Percentiles rank a stretch among this genome's conserved stretches.
phyloP scores from a whole-genome alignment of 2,797 vertebrate genomes.

The Trachurus trachurus region DNA sequence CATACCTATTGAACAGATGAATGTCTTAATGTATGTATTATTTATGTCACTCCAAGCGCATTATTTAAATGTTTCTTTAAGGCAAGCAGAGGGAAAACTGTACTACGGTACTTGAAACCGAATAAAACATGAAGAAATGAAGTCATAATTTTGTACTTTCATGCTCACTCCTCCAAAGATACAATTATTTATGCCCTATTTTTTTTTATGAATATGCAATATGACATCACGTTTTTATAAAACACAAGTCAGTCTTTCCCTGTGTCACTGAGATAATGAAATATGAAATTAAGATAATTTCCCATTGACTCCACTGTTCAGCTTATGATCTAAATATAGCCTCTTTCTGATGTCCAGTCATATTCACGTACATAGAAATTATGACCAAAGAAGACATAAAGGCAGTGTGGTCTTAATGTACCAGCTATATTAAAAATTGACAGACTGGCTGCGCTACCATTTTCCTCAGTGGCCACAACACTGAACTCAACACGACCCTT shows the following conservation, averaged over 20 bases:
- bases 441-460: not conserved
- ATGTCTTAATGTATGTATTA: not conserved
- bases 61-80: not conserved
- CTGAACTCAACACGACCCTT: constrained; percentile 50
- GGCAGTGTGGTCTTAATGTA: not conserved
- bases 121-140: not conserved
- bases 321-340: constrained; percentile 10
- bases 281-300: not conserved
- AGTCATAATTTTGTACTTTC: not conserved
- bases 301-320: not conserved
- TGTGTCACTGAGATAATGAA: not conserved
- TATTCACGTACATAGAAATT: not conserved
- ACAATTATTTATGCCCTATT: no score
- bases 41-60: not conserved
- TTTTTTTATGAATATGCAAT: not conserved
- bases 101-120: not conserved
- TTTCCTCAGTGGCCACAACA: constrained; percentile 11
- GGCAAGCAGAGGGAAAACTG: not conserved
- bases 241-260: not conserved
- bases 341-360: not conserved
- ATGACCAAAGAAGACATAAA: constrained; percentile 17
- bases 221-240: not conserved
- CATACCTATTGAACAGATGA: not conserved
- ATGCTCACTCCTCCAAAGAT: not conserved
- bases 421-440: not conserved